phyloP scores from a whole-genome alignment of 2,888 invertebrate species.

The Tipula vernalis region DNA sequence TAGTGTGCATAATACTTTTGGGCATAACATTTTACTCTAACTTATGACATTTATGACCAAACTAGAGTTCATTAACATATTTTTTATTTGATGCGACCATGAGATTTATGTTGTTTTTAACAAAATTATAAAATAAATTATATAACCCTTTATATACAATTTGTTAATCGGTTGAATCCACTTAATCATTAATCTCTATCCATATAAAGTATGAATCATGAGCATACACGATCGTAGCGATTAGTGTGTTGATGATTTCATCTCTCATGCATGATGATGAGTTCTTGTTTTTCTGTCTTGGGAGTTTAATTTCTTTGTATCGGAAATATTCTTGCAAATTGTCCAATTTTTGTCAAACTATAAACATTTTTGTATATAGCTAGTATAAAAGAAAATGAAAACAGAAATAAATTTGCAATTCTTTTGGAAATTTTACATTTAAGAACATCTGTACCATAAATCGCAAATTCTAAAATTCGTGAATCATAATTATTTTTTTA shows the following conservation, averaged over 20 bases:
- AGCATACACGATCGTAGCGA: not conserved
- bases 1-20: not conserved
- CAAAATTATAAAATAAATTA: not conserved
- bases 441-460: not conserved
- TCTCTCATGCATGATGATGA: not conserved
- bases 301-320: not conserved
- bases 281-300: not conserved
- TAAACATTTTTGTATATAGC: not conserved
- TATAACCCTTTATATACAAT: not conserved
- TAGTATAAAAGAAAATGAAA: not conserved
- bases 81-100: not conserved
- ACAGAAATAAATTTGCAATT: not conserved
- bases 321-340: not conserved
- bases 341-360: not conserved
- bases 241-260: not conserved
- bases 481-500: not conserved
- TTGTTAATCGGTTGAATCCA: not conserved
- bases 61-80: not conserved
- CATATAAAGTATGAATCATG: not conserved
- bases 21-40: not conserved
- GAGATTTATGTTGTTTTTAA: not conserved
- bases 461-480: not conserved
- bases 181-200: not conserved
- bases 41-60: not conserved
- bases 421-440: not conserved